Evolutionary conservation across 2,113 vertebrate species (phyloP).

Genomic region (Asarcornis scutulata): DNA sequence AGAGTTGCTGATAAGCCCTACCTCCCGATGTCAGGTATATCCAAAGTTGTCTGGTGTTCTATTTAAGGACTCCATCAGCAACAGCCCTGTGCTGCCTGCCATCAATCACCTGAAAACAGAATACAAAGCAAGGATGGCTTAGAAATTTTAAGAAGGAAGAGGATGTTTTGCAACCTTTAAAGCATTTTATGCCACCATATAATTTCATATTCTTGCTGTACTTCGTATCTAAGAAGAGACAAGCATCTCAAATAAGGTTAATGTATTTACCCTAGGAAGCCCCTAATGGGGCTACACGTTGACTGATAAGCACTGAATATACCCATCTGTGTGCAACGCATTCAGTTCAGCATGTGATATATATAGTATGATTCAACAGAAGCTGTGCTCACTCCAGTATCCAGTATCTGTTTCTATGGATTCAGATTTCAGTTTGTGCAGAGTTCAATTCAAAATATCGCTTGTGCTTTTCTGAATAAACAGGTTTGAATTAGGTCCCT

Average conservation of each 20-base stretch:
- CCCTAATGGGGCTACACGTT: neutral
- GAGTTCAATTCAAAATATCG: constrained; percentile 6
- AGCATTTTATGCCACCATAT: neutral
- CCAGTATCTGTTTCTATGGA: constrained; percentile 26
- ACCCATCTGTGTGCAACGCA: neutral
- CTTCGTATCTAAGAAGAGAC: neutral
- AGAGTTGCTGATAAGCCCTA: constrained; percentile 18
- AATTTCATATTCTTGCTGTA: neutral
- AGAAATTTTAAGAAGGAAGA: neutral
- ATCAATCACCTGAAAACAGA: constrained; percentile 26
- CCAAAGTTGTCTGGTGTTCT: neutral
- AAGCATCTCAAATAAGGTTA: neutral
- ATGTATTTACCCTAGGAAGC: neutral
- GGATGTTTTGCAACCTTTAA: neutral
- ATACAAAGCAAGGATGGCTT: neutral
- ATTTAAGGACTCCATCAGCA: constrained; percentile 12
- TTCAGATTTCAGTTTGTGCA: constrained; percentile 3
- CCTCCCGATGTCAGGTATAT: neutral
- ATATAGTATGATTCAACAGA: neutral
- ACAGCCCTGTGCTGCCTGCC: neutral
- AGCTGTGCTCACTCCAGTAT: neutral
- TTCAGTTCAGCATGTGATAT: neutral
- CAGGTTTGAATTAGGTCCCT: constrained; percentile 18
- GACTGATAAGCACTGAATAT: neutral
- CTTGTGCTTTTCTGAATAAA: constrained; percentile 47